Conservation (phyloP, 2,113 vertebrate genomes). For the Chelonoidis abingdonii region DNA sequence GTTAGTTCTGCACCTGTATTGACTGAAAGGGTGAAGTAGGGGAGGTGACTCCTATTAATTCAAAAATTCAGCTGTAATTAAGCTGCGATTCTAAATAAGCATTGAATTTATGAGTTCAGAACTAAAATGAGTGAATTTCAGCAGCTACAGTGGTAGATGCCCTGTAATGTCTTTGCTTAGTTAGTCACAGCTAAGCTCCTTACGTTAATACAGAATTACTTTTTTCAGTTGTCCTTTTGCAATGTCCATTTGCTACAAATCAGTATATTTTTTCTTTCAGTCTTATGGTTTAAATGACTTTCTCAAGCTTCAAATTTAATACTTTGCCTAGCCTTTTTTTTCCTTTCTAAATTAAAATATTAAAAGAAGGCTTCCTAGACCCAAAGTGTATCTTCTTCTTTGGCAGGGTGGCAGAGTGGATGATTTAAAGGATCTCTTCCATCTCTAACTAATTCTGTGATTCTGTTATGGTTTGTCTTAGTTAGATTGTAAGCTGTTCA, state of each 20-base stretch:
- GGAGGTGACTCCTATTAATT: no score
- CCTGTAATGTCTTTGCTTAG: not conserved
- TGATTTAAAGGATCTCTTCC: not conserved
- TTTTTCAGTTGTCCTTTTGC: not conserved
- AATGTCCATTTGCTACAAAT: not conserved
- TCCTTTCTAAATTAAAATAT: not conserved
- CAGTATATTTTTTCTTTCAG: not conserved
- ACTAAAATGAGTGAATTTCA: no score
- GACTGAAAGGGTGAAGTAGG: no score
- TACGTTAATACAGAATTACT: not conserved
- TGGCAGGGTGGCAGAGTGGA: not conserved
- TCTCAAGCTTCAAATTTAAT: not conserved
- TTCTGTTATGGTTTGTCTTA: not conserved
- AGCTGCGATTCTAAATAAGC: no score
- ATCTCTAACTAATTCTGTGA: not conserved
- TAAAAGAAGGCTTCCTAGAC: not conserved
- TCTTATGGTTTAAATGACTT: not conserved
- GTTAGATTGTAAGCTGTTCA: not conserved
- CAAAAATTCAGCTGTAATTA: no score
- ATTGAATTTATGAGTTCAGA: no score
- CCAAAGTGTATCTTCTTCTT: not conserved
- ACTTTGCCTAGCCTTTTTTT: not conserved
- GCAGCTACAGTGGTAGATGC: not conserved
- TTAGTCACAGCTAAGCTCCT: not conserved
- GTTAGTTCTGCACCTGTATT: no score